phyloP scores from a whole-genome alignment of 2,888 invertebrate genomes.

The Helobdella robusta region DNA sequence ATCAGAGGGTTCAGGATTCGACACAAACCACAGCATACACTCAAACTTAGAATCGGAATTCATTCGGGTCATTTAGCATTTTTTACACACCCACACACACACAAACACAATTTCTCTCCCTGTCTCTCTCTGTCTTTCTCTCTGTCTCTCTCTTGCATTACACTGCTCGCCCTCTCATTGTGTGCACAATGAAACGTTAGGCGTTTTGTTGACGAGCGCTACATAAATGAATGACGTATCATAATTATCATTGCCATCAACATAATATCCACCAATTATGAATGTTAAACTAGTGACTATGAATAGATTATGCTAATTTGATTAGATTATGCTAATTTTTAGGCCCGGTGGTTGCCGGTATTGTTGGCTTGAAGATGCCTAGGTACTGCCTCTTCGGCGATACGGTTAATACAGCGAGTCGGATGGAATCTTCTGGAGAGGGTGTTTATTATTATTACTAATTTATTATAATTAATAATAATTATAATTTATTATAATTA shows the following conservation, averaged over 20 bases:
- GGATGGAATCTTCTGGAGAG: constrained; percentile 44
- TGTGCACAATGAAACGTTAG: too few relatives aligned
- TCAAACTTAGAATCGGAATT: constrained; percentile 47
- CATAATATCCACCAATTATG: too few relatives aligned
- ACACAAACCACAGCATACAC: constrained; percentile 41
- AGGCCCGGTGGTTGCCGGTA: constrained; percentile 58
- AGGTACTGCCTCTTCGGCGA: constrained; percentile 61
- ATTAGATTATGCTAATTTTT: neutral
- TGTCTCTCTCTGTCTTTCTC: too few relatives aligned
- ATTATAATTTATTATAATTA: neutral
- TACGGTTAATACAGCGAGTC: constrained; percentile 45
- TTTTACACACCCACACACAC: too few relatives aligned
- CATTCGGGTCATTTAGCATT: constrained; percentile 43
- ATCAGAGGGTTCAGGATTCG: constrained; percentile 43
- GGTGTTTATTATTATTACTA: constrained; percentile 35
- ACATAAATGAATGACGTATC: too few relatives aligned
- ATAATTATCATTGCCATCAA: too few relatives aligned
- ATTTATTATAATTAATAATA: neutral
- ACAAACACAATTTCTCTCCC: too few relatives aligned
- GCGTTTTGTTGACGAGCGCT: too few relatives aligned
- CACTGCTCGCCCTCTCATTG: too few relatives aligned
- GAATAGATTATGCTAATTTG: neutral
- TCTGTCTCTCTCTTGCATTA: too few relatives aligned
- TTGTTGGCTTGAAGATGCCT: constrained; percentile 83
- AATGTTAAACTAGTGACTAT: too few relatives aligned